These are phyloP conservation scores for Drosophila simulans DNA, from an alignment of 1,140 invertebrate species.

Conservation along the genomic window DNA sequence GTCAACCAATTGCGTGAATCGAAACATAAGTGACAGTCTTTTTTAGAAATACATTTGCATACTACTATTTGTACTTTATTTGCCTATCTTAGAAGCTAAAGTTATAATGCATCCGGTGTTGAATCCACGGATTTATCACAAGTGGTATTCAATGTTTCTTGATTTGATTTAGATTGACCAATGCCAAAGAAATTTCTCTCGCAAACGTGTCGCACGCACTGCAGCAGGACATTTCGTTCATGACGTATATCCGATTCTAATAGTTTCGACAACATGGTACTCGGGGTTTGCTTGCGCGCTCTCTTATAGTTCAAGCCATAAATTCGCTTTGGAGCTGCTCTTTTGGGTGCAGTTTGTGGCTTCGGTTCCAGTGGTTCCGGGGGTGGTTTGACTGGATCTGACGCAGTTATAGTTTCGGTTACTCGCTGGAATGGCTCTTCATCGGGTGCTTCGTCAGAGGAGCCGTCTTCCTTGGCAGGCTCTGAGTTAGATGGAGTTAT, in stretches of 20 bases:
- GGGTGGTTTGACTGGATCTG: not conserved
- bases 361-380: not conserved
- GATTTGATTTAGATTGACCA: conserved; percentile 8
- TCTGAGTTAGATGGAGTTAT: not conserved
- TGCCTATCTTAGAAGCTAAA: not conserved
- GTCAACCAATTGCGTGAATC: too few relatives aligned
- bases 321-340: conserved; percentile 27
- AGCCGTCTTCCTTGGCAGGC: not conserved
- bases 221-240: conserved; percentile 90
- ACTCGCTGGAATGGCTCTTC: conserved; percentile 59
- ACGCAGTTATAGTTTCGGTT: conserved; percentile 5
- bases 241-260: conserved; percentile 88
- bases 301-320: conserved; percentile 71
- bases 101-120: not conserved
- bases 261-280: conserved; percentile 86
- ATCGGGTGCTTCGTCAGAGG: conserved; percentile 75
- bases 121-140: conserved; percentile 13
- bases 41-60: too few relatives aligned
- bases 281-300: conserved; percentile 83
- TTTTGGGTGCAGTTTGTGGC: not conserved
- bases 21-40: too few relatives aligned
- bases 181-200: conserved; percentile 89
- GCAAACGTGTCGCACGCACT: conserved; percentile 90
- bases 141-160: not conserved
- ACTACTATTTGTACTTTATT: conserved; percentile 11